Percentiles rank a stretch among this genome's conserved stretches.
phyloP scores from a whole-genome alignment of 1,140 invertebrate species.

The Dendroctonus ponderosae region DNA sequence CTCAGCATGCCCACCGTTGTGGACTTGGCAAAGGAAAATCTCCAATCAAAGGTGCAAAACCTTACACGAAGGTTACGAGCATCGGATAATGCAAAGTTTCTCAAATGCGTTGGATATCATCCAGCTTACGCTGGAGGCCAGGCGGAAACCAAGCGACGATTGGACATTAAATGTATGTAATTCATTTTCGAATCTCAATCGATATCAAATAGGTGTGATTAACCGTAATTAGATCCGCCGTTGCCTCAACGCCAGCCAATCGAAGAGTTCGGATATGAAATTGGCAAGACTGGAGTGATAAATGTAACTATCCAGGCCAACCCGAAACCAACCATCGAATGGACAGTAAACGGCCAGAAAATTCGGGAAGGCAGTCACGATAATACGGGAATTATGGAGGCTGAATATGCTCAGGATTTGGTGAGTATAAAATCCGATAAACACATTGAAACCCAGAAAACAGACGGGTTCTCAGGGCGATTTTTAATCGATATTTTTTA shows the following conservation, averaged over 20 bases:
- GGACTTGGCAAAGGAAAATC: slow-evolving; percentile 51
- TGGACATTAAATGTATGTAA: slow-evolving; percentile 64
- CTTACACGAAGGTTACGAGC: slow-evolving; percentile 59
- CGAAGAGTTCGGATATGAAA: slow-evolving; percentile 67
- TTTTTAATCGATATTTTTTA: too few species aligned
- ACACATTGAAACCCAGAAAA: too few species aligned
- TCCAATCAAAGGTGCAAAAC: slow-evolving; percentile 63
- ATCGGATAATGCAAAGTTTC: slow-evolving; percentile 62
- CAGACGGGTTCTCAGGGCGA: too few species aligned
- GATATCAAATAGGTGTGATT: neutral
- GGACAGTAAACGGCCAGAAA: slow-evolving; percentile 60
- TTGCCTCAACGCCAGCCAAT: slow-evolving; percentile 55
- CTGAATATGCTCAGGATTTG: slow-evolving; percentile 36
- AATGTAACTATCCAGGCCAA: slow-evolving; percentile 68
- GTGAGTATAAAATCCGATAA: too few species aligned
- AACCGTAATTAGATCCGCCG: slow-evolving; percentile 58
- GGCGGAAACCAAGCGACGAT: slow-evolving; percentile 52
- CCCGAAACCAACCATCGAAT: slow-evolving; percentile 64
- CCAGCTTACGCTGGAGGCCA: slow-evolving; percentile 55
- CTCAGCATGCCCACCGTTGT: slow-evolving; percentile 55
- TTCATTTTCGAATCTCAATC: neutral
- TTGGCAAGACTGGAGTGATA: slow-evolving; percentile 65
- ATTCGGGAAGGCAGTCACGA: slow-evolving; percentile 58
- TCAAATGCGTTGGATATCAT: slow-evolving; percentile 67
- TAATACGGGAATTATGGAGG: slow-evolving; percentile 53